A percentile compares a stretch with the other conserved stretches of the same genome.
These are phyloP conservation scores for Pelecanus crispus DNA, from an alignment of 2,113 vertebrate species.

Conservation along the genomic window DNA sequence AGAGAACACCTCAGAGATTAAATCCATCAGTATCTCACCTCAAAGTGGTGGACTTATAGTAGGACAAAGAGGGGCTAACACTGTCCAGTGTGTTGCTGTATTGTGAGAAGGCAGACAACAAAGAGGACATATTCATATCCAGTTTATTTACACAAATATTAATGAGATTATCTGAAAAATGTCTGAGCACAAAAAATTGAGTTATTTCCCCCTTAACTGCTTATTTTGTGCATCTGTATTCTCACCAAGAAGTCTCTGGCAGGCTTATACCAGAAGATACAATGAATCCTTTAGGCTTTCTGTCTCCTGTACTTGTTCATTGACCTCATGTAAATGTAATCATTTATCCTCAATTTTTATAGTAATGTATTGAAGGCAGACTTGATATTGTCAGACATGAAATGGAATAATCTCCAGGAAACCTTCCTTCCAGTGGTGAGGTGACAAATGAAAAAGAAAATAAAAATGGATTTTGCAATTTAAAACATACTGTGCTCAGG, in stretches of 20 bases:
- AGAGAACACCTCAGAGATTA: background rate
- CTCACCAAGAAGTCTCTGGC: background rate
- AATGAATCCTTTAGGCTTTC: background rate
- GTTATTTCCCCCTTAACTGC: background rate
- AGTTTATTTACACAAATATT: background rate
- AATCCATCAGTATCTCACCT: background rate
- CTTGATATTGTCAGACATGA: constrained; percentile 6
- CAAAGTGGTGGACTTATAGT: background rate
- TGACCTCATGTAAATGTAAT: constrained; percentile 61
- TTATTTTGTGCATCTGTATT: background rate
- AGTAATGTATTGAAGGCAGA: background rate
- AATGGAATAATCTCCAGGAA: constrained; percentile 12
- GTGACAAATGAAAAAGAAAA: constrained; percentile 30
- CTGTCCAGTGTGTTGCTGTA: background rate
- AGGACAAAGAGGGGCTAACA: background rate
- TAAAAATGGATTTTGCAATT: constrained; percentile 15
- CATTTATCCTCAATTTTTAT: constrained; percentile 58
- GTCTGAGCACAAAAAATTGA: background rate
- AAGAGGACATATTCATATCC: background rate
- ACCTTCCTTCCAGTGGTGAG: background rate
- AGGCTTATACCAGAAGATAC: background rate
- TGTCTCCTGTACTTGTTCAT: constrained; percentile 8
- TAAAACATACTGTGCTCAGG: background rate
- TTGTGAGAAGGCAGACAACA: background rate
- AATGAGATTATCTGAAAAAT: background rate